A percentile compares a stretch with the other conserved stretches of the same genome.
These are phyloP conservation scores for Pandemis cinnamomeana DNA, from an alignment of 2,888 invertebrate species.

Conservation along the genomic window DNA sequence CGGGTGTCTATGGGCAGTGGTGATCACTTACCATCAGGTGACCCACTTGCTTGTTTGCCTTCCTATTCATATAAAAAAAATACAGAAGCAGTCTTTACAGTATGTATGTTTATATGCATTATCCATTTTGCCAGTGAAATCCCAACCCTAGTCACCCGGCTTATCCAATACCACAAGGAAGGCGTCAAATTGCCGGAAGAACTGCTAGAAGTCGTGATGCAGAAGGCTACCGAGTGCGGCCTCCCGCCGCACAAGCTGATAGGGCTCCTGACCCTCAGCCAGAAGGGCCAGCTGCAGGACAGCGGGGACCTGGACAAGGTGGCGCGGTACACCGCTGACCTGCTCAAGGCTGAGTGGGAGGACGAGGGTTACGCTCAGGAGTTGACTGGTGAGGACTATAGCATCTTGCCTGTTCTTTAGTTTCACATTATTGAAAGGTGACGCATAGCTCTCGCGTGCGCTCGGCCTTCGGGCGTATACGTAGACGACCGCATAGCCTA, in stretches of 20 bases:
- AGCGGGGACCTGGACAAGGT: constrained; percentile 57
- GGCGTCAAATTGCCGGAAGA: constrained; percentile 63
- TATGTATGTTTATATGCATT: no score
- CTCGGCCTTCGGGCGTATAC: no score
- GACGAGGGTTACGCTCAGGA: constrained; percentile 50
- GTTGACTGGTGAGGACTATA: constrained; percentile 56
- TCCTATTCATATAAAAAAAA: no score
- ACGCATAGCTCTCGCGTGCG: no score
- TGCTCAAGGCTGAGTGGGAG: constrained; percentile 66
- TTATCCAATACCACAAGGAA: constrained; percentile 67
- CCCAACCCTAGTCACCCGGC: constrained; percentile 56
- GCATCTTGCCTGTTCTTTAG: no score
- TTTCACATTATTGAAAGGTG: no score
- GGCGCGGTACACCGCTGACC: constrained; percentile 59
- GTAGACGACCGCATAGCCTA: no score
- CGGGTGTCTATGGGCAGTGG: no score
- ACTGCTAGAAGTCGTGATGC: constrained; percentile 55
- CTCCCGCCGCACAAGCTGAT: constrained; percentile 68
- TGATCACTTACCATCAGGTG: no score
- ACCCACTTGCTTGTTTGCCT: no score
- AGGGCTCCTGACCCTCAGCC: constrained; percentile 60
- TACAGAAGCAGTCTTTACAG: no score
- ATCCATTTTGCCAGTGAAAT: constrained; percentile 56
- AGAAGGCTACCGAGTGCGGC: constrained; percentile 50
- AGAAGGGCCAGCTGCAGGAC: constrained; percentile 49